Base-by-base conservation (phyloP, 37 sponge, comb jelly and placozoan species). In the Cliona cf. orientalis region DNA sequence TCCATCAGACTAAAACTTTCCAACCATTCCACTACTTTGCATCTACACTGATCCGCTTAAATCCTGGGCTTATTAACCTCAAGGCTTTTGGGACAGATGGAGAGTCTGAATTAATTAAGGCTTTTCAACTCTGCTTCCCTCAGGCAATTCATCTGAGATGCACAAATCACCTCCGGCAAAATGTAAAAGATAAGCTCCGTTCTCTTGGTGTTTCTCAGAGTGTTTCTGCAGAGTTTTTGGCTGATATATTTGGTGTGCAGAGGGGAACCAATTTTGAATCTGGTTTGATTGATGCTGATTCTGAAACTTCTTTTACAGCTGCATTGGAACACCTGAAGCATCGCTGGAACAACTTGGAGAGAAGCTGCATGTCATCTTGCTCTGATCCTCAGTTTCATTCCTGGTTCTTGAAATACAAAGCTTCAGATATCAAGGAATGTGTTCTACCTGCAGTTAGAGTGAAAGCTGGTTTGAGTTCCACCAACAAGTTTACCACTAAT, bases 11-110 rank as follows among this genome's bases (percentile, higher is more conserved):
- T 23, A 80, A 80, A 45, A 46, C 39, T 22, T 69, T 69, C n/a
- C 9, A n/a, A 33, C 58, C 70, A 3, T 67, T 80, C 34, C 70
- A 80, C 41, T 80, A 69, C 45, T 69, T 80, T 55, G 71, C 71
- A 14, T 80, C 81, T 5, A 80, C 59, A 49, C 35, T 69, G 38
- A 12, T 80, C 5, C 35, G 81, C 2, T n/a, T 80, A 2, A 80
- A 69, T 69, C 81, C 81, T 21, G 26, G 26, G 7, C 65, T 63
- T 11, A 7, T 11, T 9, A 25, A 25, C 19, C 9, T 80, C 14
- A 66, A 43, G 40, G 69, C 81, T 5, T 80, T 46, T 46, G 81
- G 81, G 3, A 80, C 70, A 21, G 81, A 80, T 45, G 81, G 81
- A 31, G 81, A 80, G 38, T 37, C 70, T 53, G 81, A 67, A 49